These are phyloP conservation scores for Callitettix versicolor DNA, from an alignment of 1,140 invertebrate genomes.

Conservation along the genomic window DNA sequence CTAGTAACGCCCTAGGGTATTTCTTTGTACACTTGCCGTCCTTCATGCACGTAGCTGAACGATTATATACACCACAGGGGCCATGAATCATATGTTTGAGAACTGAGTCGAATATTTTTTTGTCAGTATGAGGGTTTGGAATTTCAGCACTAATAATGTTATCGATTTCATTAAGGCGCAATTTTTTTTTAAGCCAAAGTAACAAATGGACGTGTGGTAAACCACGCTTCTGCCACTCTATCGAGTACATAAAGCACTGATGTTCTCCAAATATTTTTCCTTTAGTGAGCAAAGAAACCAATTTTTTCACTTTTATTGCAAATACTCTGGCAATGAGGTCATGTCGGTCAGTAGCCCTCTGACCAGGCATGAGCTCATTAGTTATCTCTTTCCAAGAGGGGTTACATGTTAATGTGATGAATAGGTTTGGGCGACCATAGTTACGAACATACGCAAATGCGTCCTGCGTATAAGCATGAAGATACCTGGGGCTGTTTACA, in stretches of 20 bases:
- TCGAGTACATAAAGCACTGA: slow-evolving; percentile 30
- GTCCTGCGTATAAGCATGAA: slow-evolving; percentile 31
- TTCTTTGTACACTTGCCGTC: neutral
- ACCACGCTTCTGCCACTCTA: slow-evolving; percentile 40
- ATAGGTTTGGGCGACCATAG: slow-evolving; percentile 19
- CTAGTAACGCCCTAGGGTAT: neutral
- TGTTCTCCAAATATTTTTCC: slow-evolving; percentile 27
- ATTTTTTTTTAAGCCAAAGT: slow-evolving; percentile 17
- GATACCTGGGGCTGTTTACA: slow-evolving; percentile 32
- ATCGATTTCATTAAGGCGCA: slow-evolving; percentile 6
- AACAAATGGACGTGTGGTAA: slow-evolving; percentile 32
- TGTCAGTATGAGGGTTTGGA: slow-evolving; percentile 25
- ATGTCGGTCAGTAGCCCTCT: slow-evolving; percentile 16
- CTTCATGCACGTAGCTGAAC: neutral
- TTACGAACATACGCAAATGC: slow-evolving; percentile 21
- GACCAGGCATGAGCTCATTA: slow-evolving; percentile 5
- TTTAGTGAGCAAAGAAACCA: slow-evolving; percentile 31
- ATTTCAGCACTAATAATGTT: slow-evolving; percentile 26
- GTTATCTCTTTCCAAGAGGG: slow-evolving; percentile 18
- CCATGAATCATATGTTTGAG: neutral
- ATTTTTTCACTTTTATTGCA: slow-evolving; percentile 32
- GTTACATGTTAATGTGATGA: slow-evolving; percentile 22
- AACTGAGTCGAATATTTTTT: no score
- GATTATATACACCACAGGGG: neutral
- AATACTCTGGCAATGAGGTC: slow-evolving; percentile 32